phyloP scores from a whole-genome alignment of 2,888 invertebrate species.

The Acrobeloides nanus region DNA sequence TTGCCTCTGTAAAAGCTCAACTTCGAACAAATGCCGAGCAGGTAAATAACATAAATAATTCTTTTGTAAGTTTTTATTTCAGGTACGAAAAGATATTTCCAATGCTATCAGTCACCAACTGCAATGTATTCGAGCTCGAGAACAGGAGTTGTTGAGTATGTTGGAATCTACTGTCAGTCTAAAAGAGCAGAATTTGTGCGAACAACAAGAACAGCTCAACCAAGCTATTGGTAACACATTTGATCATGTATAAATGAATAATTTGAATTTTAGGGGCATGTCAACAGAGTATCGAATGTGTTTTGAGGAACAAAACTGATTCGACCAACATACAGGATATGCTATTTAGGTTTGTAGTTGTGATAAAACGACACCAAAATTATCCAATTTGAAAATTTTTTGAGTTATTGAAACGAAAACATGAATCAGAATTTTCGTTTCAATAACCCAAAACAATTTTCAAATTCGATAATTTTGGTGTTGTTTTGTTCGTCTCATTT shows the following conservation, averaged over 20 bases:
- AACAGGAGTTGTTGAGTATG: conserved; percentile 28
- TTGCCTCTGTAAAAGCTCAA: conserved; percentile 21
- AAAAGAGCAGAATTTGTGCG: conserved; percentile 26
- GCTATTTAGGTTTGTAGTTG: conserved; percentile 14
- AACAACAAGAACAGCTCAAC: conserved; percentile 26
- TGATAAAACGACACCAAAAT: too few species aligned
- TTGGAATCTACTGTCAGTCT: conserved; percentile 24
- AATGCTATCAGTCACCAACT: conserved; percentile 28
- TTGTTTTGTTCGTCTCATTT: too few species aligned
- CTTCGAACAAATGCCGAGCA: conserved; percentile 26
- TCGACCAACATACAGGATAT: conserved; percentile 9
- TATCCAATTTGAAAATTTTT: too few species aligned
- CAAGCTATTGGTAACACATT: conserved; percentile 24
- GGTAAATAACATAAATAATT: conserved; percentile 14
- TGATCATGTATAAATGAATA: not conserved
- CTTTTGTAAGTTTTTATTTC: conserved; percentile 9
- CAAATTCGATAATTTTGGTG: too few species aligned
- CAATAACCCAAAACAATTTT: too few species aligned
- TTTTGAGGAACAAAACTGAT: conserved; percentile 9
- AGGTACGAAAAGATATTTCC: conserved; percentile 33
- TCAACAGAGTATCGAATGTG: conserved; percentile 22
- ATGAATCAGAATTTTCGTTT: too few species aligned
- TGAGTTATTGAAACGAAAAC: too few species aligned
- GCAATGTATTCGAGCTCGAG: conserved; percentile 28
- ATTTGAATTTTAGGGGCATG: conserved; percentile 19